Evolutionary conservation across 30 jellyfish, hydroid and myxozoan genomes (phyloP), one percentile per base, ranked within the genome.

Genomic region (Catostylus mosaicus): DNA sequence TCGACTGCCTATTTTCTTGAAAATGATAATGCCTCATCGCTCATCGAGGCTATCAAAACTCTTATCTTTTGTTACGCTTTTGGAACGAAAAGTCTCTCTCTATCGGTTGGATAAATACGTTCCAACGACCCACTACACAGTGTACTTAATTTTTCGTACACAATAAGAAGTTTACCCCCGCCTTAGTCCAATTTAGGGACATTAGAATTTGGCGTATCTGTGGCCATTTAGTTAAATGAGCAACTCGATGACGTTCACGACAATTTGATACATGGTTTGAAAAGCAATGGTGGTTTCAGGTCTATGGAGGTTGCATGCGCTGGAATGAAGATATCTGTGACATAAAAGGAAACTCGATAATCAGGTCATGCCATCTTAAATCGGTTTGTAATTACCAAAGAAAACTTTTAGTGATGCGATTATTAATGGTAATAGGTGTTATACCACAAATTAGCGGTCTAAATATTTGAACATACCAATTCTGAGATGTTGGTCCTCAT

Each of bases 401-500:
- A 65, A 26, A 65, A 65, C 59, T 31, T 65, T 30, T 11, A 65
- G 9, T 45, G 51, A 45, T 22, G 26, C 77, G 77, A 65, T 65
- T 30, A 65, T 65, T 16, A 29, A 33, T 65, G 51, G 77, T 27
- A 65, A 65, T 65, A 65, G 77, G 77, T 65, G 77, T 30, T 37
- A 65, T 65, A 23, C 77, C 77, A 33, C 77, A 65, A 65, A 65
- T 65, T 65, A 26, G 77, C 52, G 77, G 77, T 45, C 77, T 65
- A 30, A 11, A 30, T 23, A 45, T 22, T 65, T 37, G 26, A 11
- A 20, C 77, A 65, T 65, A 30, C 54, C 48, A 65, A n/a, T 11
- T 65, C 51, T 31, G 77, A 16, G 22, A 65, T 50, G 63, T 50
- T 50, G 63, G 63, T 50, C 63, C 20, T 10, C 63, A 9, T 3